A percentile compares a stretch with the other conserved stretches of the same genome.
Evolutionary conservation across 2,113 vertebrate genomes (phyloP).

Genomic region (Saguinus midas): DNA sequence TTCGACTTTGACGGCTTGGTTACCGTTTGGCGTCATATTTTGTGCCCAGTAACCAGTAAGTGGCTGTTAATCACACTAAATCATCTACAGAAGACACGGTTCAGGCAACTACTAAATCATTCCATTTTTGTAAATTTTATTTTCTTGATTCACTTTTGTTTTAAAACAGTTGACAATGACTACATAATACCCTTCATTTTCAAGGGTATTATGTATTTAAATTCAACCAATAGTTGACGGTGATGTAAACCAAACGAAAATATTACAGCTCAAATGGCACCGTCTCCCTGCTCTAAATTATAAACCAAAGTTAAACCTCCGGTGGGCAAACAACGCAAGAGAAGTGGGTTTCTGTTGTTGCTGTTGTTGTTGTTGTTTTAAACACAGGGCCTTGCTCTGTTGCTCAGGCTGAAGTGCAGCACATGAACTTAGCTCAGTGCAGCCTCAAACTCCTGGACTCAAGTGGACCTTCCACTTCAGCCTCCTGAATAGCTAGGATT

Average conservation of each 20-base stretch:
- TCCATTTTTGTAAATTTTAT: not conserved
- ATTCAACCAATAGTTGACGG: not conserved
- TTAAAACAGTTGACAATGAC: not conserved
- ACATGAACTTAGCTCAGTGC: too few species aligned
- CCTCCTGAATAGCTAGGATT: too few species aligned
- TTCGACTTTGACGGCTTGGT: not conserved
- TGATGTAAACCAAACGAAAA: not conserved
- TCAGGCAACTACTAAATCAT: not conserved
- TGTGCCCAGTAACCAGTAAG: not conserved
- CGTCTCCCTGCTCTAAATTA: not conserved
- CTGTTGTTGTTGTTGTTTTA: too few species aligned
- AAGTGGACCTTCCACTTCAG: too few species aligned
- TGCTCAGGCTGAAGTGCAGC: too few species aligned
- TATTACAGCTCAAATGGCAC: not conserved
- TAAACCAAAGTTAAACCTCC: not conserved
- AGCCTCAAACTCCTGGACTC: too few species aligned
- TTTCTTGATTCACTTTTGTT: not conserved
- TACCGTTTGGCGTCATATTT: not conserved
- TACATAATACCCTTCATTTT: not conserved
- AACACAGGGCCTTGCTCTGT: too few species aligned
- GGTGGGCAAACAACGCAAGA: not conserved
- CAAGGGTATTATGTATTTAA: not conserved
- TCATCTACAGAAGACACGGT: not conserved
- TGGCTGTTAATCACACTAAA: not conserved
- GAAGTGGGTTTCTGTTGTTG: not conserved